phyloP scores from a whole-genome alignment of 2,888 invertebrate genomes.

The Spilosoma lubricipeda region DNA sequence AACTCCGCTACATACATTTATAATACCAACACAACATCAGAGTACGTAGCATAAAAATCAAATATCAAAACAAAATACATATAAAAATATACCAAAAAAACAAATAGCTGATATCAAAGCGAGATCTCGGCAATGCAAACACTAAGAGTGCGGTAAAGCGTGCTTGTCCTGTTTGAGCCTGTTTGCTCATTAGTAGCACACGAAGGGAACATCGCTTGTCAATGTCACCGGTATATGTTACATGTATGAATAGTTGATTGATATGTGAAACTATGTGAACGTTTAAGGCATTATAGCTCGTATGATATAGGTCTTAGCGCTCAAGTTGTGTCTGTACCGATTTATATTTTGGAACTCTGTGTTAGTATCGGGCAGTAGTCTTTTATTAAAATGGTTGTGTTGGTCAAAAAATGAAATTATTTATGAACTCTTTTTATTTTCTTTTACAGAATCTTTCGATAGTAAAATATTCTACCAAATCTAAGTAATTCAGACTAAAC shows the following conservation, averaged over 20 bases:
- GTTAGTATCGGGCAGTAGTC: not conserved
- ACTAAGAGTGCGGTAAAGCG: conserved; percentile 52
- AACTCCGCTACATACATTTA: not conserved
- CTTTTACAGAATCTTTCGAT: not conserved
- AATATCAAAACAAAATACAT: not conserved
- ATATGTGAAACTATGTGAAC: conserved; percentile 43
- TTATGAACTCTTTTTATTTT: too few relatives aligned
- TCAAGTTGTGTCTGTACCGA: not conserved
- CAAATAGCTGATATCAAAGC: conserved; percentile 41
- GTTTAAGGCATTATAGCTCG: not conserved
- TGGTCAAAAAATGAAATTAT: too few relatives aligned
- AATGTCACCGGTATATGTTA: conserved; percentile 36
- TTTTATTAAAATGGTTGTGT: not conserved
- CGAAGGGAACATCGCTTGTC: conserved; percentile 59
- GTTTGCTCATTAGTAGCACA: conserved; percentile 76
- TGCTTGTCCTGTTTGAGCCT: conserved; percentile 51
- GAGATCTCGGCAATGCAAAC: conserved; percentile 51
- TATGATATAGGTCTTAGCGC: not conserved
- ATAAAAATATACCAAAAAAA: conserved; percentile 8
- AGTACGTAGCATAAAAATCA: not conserved
- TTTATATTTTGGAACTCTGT: not conserved
- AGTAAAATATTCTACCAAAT: not conserved
- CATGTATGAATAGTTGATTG: conserved; percentile 53
- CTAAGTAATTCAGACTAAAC: not conserved
- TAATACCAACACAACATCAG: not conserved